Conservation (phyloP, 2,113 vertebrate genomes). For the Siniperca chuatsi region DNA sequence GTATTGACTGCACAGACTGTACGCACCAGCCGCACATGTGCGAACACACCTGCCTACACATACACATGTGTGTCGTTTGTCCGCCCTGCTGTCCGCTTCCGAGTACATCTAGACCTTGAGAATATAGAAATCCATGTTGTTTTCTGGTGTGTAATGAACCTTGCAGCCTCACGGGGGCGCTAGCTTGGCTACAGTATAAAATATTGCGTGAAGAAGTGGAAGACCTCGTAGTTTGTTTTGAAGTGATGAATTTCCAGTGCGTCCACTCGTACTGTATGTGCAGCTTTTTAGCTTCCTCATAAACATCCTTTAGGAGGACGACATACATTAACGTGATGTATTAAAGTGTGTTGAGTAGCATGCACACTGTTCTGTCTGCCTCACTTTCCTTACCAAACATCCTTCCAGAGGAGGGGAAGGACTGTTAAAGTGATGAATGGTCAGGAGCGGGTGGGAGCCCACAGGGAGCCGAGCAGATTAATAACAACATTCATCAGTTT, state of each 20-base stretch:
- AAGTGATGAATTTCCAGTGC: not conserved
- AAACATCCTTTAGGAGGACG: not conserved
- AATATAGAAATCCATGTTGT: not conserved
- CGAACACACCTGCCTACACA: too few relatives aligned
- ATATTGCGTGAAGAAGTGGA: not conserved
- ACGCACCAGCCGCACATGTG: too few relatives aligned
- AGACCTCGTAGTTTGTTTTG: not conserved
- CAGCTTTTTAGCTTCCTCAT: constrained; percentile 4
- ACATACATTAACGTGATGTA: constrained; percentile 19
- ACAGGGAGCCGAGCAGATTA: constrained; percentile 35
- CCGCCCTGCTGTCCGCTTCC: not conserved
- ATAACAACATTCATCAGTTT: constrained; percentile 69
- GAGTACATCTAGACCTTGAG: not conserved
- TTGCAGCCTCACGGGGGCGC: not conserved
- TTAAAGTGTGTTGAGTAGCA: constrained; percentile 8
- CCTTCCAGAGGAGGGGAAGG: constrained; percentile 9
- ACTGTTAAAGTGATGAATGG: constrained; percentile 63
- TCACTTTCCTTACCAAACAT: constrained; percentile 1
- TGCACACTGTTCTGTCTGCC: not conserved
- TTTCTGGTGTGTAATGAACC: not conserved
- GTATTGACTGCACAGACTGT: too few relatives aligned
- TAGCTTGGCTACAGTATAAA: not conserved
- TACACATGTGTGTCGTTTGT: not conserved
- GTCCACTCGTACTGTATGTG: not conserved
- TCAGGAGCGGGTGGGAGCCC: constrained; percentile 16